Conservation (phyloP, 2,797 vertebrate species). For the Poecilia picta region DNA sequence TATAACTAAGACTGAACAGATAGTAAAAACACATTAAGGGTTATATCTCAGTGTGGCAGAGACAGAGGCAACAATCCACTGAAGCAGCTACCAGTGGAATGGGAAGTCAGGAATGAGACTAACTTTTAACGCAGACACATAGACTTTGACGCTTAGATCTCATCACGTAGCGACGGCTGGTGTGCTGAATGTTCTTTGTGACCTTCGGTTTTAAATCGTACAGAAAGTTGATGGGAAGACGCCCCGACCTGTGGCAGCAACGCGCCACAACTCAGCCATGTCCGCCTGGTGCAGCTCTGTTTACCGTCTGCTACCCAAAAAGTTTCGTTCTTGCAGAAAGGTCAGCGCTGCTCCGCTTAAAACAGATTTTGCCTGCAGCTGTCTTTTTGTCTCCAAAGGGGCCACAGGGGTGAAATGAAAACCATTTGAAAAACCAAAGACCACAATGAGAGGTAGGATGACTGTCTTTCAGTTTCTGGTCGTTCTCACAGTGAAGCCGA, state of each 20-base stretch:
- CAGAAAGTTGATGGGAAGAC: conserved; percentile 28
- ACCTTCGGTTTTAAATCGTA: conserved; percentile 31
- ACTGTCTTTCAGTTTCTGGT: conserved; percentile 69
- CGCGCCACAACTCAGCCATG: conserved; percentile 22
- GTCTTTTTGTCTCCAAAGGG: conserved; percentile 12
- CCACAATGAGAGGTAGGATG: conserved; percentile 78
- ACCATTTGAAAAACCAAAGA: conserved; percentile 60
- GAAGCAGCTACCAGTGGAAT: conserved; percentile 51
- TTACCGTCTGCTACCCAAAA: conserved; percentile 17
- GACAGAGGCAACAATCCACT: conserved; percentile 47
- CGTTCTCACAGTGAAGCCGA: conserved; percentile 71
- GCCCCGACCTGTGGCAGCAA: conserved; percentile 27
- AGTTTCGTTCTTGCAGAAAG: conserved; percentile 30
- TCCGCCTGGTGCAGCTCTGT: conserved; percentile 39
- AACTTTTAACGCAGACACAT: conserved; percentile 40
- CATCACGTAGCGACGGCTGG: conserved; percentile 21
- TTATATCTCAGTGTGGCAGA: conserved; percentile 44
- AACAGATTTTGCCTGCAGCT: conserved; percentile 25
- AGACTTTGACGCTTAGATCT: conserved; percentile 30
- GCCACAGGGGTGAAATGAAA: conserved; percentile 59
- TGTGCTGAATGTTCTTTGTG: conserved; percentile 34
- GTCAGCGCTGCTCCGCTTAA: conserved; percentile 29
- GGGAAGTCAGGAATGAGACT: conserved; percentile 41
- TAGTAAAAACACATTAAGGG: conserved; percentile 20
- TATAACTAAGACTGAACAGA: conserved; percentile 33